Percentiles rank a stretch among this genome's conserved stretches.
phyloP scores from a whole-genome alignment of 2,888 invertebrate genomes.

The Diarsia dahlii region DNA sequence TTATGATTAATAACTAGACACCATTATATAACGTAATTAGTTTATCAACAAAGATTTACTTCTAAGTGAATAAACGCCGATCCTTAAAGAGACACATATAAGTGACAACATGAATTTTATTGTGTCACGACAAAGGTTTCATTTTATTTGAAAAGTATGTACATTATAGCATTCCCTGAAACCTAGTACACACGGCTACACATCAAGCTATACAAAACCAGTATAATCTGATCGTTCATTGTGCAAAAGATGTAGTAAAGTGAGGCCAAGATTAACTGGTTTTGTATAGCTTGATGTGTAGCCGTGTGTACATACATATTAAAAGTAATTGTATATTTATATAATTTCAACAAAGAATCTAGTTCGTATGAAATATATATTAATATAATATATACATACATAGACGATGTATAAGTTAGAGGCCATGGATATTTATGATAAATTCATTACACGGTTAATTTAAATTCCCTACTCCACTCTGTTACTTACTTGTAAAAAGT shows the following conservation, averaged over 20 bases:
- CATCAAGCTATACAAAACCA: no score
- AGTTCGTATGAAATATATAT: conserved; percentile 1
- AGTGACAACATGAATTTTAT: conserved; percentile 4
- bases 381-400: neutral
- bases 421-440: conserved; percentile 44
- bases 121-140: conserved; percentile 2
- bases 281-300: no score
- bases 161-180: conserved; percentile 8
- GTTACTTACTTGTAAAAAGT: conserved; percentile 41
- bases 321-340: neutral
- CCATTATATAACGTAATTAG: conserved; percentile 11
- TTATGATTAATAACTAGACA: conserved; percentile 30
- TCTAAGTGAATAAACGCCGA: conserved; percentile 10
- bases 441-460: conserved; percentile 42
- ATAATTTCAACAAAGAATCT: conserved; percentile 6
- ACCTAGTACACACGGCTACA: no score
- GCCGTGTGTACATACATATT: no score
- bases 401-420: conserved; percentile 43
- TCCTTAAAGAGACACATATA: neutral
- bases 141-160: neutral
- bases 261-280: no score
- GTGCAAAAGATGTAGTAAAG: no score
- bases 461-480: conserved; percentile 16
- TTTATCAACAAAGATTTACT: conserved; percentile 24
- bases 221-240: no score